Percentiles rank a stretch among this genome's conserved stretches.
These are phyloP conservation scores for Rhynchomys soricoides DNA, from an alignment of 2,113 vertebrate species.

Conservation along the genomic window DNA sequence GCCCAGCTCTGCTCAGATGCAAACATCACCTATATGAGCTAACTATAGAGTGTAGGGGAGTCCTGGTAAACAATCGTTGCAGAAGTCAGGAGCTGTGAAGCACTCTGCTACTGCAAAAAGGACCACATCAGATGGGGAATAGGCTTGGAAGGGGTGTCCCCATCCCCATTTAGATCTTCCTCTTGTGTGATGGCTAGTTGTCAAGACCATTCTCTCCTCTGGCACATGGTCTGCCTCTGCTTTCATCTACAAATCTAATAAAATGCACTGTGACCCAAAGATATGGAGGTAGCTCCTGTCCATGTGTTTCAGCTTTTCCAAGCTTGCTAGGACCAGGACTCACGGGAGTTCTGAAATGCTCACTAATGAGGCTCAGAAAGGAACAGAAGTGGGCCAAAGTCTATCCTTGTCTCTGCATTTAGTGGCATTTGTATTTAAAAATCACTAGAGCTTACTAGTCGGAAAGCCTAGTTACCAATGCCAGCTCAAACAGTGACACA, in stretches of 20 bases:
- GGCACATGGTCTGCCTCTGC: not conserved
- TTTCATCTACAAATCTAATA: not conserved
- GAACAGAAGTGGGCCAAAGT: not conserved
- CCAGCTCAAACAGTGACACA: not conserved
- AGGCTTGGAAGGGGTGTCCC: not conserved
- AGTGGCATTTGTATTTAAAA: not conserved
- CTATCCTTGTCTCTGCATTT: not conserved
- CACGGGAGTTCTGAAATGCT: not conserved
- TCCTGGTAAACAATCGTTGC: too few species aligned
- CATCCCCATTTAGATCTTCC: not conserved
- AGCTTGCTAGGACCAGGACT: not conserved
- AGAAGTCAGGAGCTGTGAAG: too few species aligned
- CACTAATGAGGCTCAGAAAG: not conserved
- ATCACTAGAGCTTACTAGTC: not conserved
- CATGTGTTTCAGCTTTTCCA: not conserved
- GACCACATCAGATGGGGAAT: not conserved
- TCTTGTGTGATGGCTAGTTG: not conserved
- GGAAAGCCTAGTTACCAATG: not conserved
- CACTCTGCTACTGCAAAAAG: fast-evolving
- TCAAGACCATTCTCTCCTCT: not conserved
- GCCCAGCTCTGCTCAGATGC: not conserved
- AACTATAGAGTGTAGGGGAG: fast-evolving
- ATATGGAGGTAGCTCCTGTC: fast-evolving
- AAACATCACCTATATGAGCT: fast-evolving
- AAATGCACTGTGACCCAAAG: fast-evolving